Evolutionary conservation across 1,140 invertebrate species (phyloP), one percentile per base, ranked within the genome.

Genomic region (Dryas iulia): DNA sequence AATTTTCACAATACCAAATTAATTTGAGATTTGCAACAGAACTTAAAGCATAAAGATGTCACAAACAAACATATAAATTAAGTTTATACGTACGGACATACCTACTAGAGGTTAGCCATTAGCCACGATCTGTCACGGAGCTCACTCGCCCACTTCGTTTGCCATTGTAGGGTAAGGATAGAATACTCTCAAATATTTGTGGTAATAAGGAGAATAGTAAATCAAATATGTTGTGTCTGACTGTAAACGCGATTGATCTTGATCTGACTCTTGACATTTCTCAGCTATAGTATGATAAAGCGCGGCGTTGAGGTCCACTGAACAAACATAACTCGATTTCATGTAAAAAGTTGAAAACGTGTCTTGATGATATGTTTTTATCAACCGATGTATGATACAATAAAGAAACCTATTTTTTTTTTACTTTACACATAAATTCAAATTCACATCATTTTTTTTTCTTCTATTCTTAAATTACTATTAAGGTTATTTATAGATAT

Each of bases 1-100:
- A 21, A 69, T 63, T 64, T 69, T 69, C 60, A 59, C 60, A 64
- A 69, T 58, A 57, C 14, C 25, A 39, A 63, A 52, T 69, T 54
- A 63, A 64, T 69, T 66, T 63, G 53, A 58, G 11, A 59, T 59
- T 63, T 59, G 67, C 56, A 62, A 59, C 11, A 64, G 33, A 35
- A 53, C 24, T 31, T 26, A 66, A 10, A 25, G 60, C 69, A 71
- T 77, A 74, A 72, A 74, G 72, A 77, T 72, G 72, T 72, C 70
- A 69, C 67, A 71, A 71, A 73, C 64, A 66, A 67, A 65, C 57
- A 47, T 31, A 69, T 72, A 77, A 69, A 77, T 70, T 66, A 71
- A 57, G 35, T 61, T 52, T 64, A 63, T 71, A 66, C 58, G 57
- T 74, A 65, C 61, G 60, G 60, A 67, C 2, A 14, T 59, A 65